These are phyloP conservation scores for Campopleginae sp. DNA, from an alignment of 2,888 invertebrate genomes.

Conservation along the genomic window DNA sequence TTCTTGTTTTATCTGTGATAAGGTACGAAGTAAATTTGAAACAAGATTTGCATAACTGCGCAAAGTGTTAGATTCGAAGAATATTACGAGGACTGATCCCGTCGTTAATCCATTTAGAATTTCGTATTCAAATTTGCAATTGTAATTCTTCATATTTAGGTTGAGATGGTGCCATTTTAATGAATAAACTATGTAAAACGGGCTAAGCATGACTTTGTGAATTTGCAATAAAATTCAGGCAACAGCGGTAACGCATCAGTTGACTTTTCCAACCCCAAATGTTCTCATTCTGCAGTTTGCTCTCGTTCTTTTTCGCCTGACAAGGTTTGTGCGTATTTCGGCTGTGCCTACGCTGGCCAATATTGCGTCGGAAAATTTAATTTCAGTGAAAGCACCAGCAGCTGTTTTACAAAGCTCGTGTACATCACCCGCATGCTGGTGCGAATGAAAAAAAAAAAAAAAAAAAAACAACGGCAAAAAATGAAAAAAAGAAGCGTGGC, in stretches of 20 bases:
- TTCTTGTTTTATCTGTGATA: background rate
- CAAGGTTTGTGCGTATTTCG: constrained; percentile 20
- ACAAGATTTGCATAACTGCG: background rate
- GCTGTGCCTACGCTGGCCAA: constrained; percentile 28
- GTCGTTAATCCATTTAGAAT: background rate
- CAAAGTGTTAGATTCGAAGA: background rate
- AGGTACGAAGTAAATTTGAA: background rate
- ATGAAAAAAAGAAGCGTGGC: background rate
- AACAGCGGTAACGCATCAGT: constrained; percentile 28
- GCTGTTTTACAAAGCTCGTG: constrained; percentile 56
- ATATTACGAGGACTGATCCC: constrained; percentile 19
- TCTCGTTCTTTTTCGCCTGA: constrained; percentile 11
- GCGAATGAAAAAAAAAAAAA: constrained; percentile 17
- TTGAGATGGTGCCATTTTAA: background rate
- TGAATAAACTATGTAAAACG: constrained; percentile 19
- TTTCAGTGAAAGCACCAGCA: constrained; percentile 50
- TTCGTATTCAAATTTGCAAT: constrained; percentile 32
- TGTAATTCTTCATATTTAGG: constrained; percentile 11
- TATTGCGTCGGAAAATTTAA: constrained; percentile 56
- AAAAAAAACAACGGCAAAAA: constrained; percentile 14
- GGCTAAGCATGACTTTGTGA: constrained; percentile 2
- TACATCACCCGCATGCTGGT: constrained; percentile 39
- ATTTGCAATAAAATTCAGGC: constrained; percentile 14
- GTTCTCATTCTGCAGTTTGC: background rate
- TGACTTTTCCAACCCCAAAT: constrained; percentile 16